Evolutionary conservation across 1,140 invertebrate species (phyloP).

Genomic region (Asbolus verrucosus): DNA sequence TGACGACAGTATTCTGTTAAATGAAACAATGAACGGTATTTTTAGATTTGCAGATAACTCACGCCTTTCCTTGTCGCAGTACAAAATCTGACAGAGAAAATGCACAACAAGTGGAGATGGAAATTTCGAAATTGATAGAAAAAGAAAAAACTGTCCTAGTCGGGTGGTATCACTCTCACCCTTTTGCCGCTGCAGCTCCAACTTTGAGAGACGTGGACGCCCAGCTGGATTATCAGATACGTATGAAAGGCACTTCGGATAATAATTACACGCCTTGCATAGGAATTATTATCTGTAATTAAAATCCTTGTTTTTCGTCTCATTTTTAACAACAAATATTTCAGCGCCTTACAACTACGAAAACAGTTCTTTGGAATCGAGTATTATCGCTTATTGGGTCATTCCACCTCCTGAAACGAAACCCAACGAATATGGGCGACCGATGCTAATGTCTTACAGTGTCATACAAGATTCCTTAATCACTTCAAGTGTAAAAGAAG

Average conservation of each 20-base stretch:
- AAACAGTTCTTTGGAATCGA: conserved; percentile 81
- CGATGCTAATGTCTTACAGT: conserved; percentile 89
- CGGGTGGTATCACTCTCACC: conserved; percentile 98
- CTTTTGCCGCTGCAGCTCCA: conserved; percentile 87
- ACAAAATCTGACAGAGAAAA: conserved; percentile 82
- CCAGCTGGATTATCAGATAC: conserved; percentile 94
- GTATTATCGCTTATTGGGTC: conserved; percentile 92
- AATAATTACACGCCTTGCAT: conserved; percentile 92
- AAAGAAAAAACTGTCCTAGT: conserved; percentile 84
- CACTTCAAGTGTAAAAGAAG: conserved; percentile 83
- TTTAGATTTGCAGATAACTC: conserved; percentile 85
- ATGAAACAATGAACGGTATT: no score
- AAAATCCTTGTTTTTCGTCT: conserved; percentile 13
- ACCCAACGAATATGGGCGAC: conserved; percentile 90
- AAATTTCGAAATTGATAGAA: conserved; percentile 87
- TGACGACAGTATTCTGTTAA: no score
- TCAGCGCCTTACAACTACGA: conserved; percentile 88
- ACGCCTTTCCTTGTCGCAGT: conserved; percentile 90
- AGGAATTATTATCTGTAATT: conserved; percentile 91
- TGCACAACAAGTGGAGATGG: conserved; percentile 78
- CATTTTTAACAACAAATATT: conserved; percentile 59
- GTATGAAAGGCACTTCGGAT: conserved; percentile 91
- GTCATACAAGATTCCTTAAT: conserved; percentile 86
- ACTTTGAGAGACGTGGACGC: conserved; percentile 91
- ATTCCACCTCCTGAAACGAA: conserved; percentile 92